Evolutionary conservation across 2,888 invertebrate species (phyloP), one percentile per base, ranked within the genome.

Genomic region (Lycophotia porphyrea): DNA sequence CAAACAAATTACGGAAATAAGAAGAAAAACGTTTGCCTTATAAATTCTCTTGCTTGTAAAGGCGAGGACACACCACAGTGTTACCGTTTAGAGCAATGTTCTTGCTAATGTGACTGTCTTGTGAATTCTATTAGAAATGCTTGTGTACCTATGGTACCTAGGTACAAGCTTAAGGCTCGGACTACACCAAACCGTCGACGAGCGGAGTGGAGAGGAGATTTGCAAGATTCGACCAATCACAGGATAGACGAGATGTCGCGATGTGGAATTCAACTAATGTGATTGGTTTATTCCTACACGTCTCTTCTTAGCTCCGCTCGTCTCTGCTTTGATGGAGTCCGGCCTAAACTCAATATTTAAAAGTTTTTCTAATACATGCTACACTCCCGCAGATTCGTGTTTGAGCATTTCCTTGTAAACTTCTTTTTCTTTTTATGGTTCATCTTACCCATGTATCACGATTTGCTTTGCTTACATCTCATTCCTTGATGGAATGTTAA

Each of bases 1-100:
- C 18, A 55, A 82, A 82, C 83, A 82, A 85, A 84, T 84, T 74
- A 78, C 64, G 61, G 13, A 65, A 81, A 81, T 76, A 83, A 72
- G 47, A 74, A 71, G 58, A 15, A 52, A 80, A 64, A 52, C 36
- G 68, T 47, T 74, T 72, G 42, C 42, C 36, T 67, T 72, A 79
- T 78, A 80, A 83, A 87, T 80, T 74, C 24, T 18, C 77, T 61
- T n/a, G 52, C 7, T 24, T 55, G 21, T 82, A 44, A 78, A 74
- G 77, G 75, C 42, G 7, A 15, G 27, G 5, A 2, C 18, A 39
- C 77, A 77, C 47, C 47, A 3, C 5, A 55, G 52, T 21, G 5
- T 15, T 27, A 24, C 3, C 5, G 3, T n/a, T n/a, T 49, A 21
- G 44, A 18, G 36, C 31, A 31, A 34, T 18, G 0, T 55, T 31